Base-by-base conservation (phyloP, 2,888 invertebrate genomes). In the Pachymerium ferrugineum region DNA sequence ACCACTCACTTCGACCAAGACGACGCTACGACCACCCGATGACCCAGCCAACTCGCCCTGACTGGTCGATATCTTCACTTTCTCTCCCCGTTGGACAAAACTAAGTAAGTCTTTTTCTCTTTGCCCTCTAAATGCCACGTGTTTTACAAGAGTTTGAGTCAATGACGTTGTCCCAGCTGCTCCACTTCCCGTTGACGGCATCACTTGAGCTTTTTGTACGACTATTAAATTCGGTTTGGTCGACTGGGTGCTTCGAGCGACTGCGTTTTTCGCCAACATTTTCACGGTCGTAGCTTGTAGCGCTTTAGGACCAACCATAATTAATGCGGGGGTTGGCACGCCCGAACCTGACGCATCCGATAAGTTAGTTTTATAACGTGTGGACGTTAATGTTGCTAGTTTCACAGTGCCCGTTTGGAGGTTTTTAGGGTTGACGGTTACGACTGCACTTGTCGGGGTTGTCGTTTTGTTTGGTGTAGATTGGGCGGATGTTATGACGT, bases 221-320 rank as follows among this genome's bases (percentile, higher is more conserved):
- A 88, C 86, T 77, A 88, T 87, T 28, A 88, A 84, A 79, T 85
- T 87, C 72, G 86, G 85, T 80, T 87, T 88, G 12, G 73, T 19
- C 67, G 67, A 14, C n/a, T 69, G 69, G 1, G 30, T 12, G 10
- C 19, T 30, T 19, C 69, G 8, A 10, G 16, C 30, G 30, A 69
- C 69, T 1, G 31, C 29, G 6, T 29, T 29, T 30, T 69, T 69
- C n/a, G 75, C 68, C 14, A 74, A 6, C 33, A 75, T 72, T 74
- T 75, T 75, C 8, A 75, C 72, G 5, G 73, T 35, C 12, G 75
- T 72, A n/a, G 75, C 38, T 42, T 75, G 75, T 10, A 70, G 30
- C 14, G 54, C 70, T 30, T 75, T 75, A 8, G 74, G 28, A 3
- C 75, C 74, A 22, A 75, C 75, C 29, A 73, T 73, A n/a, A 75